phyloP scores from a whole-genome alignment of 2,113 vertebrate genomes.

The Mystacornis crossleyi region DNA sequence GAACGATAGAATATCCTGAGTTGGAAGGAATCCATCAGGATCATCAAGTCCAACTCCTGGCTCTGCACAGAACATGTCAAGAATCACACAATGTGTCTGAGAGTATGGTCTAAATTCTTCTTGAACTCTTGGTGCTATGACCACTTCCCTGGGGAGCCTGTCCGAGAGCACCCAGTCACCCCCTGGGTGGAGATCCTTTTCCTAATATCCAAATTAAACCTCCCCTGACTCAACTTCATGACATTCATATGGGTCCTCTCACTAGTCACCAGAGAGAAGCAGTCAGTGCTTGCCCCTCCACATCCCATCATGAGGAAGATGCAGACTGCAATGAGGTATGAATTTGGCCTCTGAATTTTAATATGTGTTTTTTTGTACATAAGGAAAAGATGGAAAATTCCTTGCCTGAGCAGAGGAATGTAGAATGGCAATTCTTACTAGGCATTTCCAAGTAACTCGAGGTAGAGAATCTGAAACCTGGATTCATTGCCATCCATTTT shows the following conservation, averaged over 20 bases:
- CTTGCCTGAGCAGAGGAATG: not conserved
- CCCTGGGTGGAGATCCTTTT: not conserved
- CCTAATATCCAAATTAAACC: not conserved
- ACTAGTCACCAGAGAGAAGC: not conserved
- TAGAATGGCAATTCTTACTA: not conserved
- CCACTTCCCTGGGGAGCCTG: not conserved
- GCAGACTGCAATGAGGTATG: not conserved
- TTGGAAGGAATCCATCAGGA: not conserved
- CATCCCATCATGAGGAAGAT: not conserved
- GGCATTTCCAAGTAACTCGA: not conserved
- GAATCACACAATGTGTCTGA: not conserved
- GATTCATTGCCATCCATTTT: not conserved
- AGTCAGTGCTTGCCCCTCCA: not conserved
- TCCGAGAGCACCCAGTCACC: accelerated
- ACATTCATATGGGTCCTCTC: not conserved
- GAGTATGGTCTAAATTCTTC: not conserved
- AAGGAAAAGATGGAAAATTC: not conserved
- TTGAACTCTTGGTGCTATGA: not conserved
- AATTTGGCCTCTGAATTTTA: not conserved
- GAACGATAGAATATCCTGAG: not conserved
- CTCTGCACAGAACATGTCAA: not conserved
- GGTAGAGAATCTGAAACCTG: not conserved
- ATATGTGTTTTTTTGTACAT: not conserved
- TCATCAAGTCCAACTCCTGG: not conserved
- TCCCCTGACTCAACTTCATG: not conserved